Base-by-base conservation (phyloP, 1,140 invertebrate species). In the Xylocopa sonorina region DNA sequence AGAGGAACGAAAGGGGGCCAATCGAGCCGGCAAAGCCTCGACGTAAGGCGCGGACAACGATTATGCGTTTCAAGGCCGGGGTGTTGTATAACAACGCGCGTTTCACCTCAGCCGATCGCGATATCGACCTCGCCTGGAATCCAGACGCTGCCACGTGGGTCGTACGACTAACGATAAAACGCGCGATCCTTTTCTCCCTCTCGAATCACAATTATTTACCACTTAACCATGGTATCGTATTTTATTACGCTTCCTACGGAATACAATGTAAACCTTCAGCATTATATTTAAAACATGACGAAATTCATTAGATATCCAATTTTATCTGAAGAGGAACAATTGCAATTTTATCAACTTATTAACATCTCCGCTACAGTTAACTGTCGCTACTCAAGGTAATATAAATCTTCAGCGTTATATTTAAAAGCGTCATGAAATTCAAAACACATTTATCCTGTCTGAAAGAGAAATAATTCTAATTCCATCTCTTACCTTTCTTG, bases 21-120 rank as follows among this genome's bases (percentile, higher is more conserved):
- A 81, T 82, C 14, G 48, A 48, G 58, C 32, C 48, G 50, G 51
- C 29, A 27, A 27, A 58, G 48, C 24, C 7, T 48, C 38, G 24
- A 63, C 75, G 43, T 64, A 69, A 83, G 69, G 51, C 7, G 46
- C 76, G 69, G 76, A 71, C 68, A 51, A 72, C 76, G 78, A 84
- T 84, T 84, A 83, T 83, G 81, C 83, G 82, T 84, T 83, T 76
- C 82, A 84, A 84, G 83, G 83, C 55, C 82, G 77, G 14, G 48
- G 60, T 64, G 67, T 84, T 84, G 71, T 84, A 84, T 84, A 84
- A 84, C 83, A 84, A 84, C 72, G 53, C 34, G 67, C 60, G 77
- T 83, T 84, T 83, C 82, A 77, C 64, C 66, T 16, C 7, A 21
- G 50, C 12, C 72, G 78, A 84, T 84, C 83, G 64, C 66, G 81